Percentiles rank a stretch among this genome's conserved stretches.
phyloP scores from a whole-genome alignment of 1,140 invertebrate genomes.

The Formica exsecta region DNA sequence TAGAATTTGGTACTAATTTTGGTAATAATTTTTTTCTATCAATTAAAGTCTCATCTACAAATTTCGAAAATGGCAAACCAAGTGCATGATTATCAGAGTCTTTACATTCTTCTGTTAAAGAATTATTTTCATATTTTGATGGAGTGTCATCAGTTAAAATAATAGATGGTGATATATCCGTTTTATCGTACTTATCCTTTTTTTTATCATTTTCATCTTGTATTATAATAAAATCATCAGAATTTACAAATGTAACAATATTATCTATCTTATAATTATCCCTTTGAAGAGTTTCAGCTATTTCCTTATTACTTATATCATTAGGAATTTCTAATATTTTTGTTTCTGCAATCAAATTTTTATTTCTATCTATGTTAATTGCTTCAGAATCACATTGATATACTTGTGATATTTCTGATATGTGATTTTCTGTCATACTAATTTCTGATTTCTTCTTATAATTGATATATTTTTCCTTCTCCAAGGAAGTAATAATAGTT shows the following conservation, averaged over 20 bases:
- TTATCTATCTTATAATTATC: background rate
- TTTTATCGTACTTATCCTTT: background rate
- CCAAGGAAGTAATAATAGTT: background rate
- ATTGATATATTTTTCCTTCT: background rate
- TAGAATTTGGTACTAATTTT: conserved; percentile 71
- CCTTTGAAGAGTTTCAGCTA: background rate
- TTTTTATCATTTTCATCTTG: background rate
- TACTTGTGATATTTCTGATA: conserved; percentile 1
- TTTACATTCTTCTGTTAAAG: background rate
- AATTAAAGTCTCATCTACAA: conserved; percentile 49
- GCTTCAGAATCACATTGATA: background rate
- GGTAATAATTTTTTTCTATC: conserved; percentile 61
- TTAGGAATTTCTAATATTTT: background rate
- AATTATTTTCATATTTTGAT: conserved; percentile 16
- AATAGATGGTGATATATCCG: background rate
- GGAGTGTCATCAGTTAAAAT: background rate
- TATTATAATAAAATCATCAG: background rate
- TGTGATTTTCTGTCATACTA: background rate
- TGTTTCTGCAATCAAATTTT: background rate
- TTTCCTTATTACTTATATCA: background rate
- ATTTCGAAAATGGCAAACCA: conserved; percentile 66
- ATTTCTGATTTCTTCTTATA: background rate
- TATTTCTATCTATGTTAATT: conserved; percentile 13
- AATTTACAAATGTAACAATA: background rate
- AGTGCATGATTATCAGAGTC: conserved; percentile 43